Evolutionary conservation across 2,888 invertebrate species (phyloP).

Genomic region (Chalcis sispes): DNA sequence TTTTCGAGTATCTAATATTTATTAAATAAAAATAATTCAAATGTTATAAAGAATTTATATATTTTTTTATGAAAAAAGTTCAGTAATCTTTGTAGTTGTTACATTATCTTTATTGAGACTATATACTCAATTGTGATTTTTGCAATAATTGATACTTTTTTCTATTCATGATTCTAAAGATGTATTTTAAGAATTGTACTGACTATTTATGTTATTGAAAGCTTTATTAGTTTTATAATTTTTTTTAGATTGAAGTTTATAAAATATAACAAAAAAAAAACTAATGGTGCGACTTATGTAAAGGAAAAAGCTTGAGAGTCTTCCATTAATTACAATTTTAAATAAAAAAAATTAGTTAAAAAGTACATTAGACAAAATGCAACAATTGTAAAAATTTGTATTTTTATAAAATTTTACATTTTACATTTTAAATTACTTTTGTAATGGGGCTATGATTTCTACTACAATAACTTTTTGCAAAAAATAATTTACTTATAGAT

Average conservation of each 20-base stretch:
- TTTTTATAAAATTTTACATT: background rate
- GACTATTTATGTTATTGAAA: slow-evolving; percentile 24
- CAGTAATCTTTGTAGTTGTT: slow-evolving; percentile 18
- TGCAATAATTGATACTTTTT: slow-evolving; percentile 48
- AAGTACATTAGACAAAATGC: too few species aligned
- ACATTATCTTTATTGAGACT: slow-evolving; percentile 25
- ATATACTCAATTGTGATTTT: slow-evolving; percentile 43
- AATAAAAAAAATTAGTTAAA: too few species aligned
- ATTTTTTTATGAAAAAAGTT: slow-evolving; percentile 45
- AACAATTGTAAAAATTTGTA: background rate
- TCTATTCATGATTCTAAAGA: slow-evolving; percentile 26
- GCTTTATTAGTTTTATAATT: slow-evolving; percentile 44
- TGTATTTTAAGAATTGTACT: slow-evolving; percentile 44
- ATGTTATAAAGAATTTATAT: slow-evolving; percentile 36
- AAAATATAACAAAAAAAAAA: slow-evolving; percentile 16
- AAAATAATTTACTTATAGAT: background rate
- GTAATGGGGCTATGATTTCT: too few species aligned
- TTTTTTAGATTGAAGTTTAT: slow-evolving; percentile 26
- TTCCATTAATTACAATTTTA: slow-evolving; percentile 27
- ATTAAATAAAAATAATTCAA: slow-evolving; percentile 23
- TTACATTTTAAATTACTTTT: background rate
- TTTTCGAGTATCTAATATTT: slow-evolving; percentile 25
- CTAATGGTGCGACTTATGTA: slow-evolving; percentile 3
- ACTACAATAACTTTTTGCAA: background rate
- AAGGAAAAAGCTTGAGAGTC: slow-evolving; percentile 51